Evolutionary conservation across 1,140 invertebrate genomes (phyloP), one percentile per base, ranked within the genome.

Genomic region (Bombus polaris): DNA sequence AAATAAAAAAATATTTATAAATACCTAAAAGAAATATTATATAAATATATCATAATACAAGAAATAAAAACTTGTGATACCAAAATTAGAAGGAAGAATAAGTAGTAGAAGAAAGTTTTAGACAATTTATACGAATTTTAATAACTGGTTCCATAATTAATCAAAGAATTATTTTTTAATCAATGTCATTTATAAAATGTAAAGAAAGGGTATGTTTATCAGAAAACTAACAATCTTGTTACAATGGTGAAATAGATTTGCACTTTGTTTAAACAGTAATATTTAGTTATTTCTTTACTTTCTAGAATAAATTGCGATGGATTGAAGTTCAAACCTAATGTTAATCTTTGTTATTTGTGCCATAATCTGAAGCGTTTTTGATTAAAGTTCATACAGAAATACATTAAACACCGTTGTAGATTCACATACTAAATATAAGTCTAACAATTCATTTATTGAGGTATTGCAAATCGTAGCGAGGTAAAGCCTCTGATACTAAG

Each of bases 361-460:
- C 66, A 74, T 85, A 25, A 81, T 85, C 47, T 66, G 44, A 85
- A 80, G 83, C 78, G 77, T 53, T 53, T 47, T 65, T 39, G 25
- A 53, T 79, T 80, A 25, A 79, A 65, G 57, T 80, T 74, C 18
- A 62, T 81, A 81, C 39, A 66, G 83, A 81, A 81, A 81, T 53
- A 85, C 71, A 73, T 81, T 66, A 66, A 81, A 79, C 28, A 85
- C 44, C 53, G 76, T 85, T 79, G 68, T 78, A 80, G 66, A 80
- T 85, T 80, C 39, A 75, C 81, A 35, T 71, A 77, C 81, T 77
- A 81, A 70, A 81, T 77, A 65, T 75, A 81, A 80, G 65, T 78
- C 86, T 81, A 86, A 87, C 37, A 66, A 85, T 85, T 65, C 53
- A 83, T 72, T 87, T 87, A 80, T 80, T 59, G 83, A 85, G 83